Evolutionary conservation across 2,888 invertebrate species (phyloP).

Genomic region (Chymomyza caudatula): DNA sequence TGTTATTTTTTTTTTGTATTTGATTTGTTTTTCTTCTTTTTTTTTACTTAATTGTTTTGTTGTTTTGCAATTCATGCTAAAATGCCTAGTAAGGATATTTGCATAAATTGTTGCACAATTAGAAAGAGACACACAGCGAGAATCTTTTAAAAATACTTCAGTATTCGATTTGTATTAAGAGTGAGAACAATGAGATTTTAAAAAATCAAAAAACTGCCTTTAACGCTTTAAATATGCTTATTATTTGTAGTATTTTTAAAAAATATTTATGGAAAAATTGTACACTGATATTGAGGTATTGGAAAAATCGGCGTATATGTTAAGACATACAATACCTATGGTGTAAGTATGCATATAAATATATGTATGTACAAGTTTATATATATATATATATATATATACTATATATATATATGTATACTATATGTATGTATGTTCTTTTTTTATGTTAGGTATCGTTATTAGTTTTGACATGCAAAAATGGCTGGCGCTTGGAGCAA

Average conservation of each 20-base stretch:
- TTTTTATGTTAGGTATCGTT: slow-evolving; percentile 15
- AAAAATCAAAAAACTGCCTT: slow-evolving; percentile 48
- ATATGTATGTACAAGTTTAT: slow-evolving; percentile 36
- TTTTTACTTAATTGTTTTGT: slow-evolving; percentile 3
- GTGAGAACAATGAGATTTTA: slow-evolving; percentile 67
- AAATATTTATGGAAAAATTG: slow-evolving; percentile 54
- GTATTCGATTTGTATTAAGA: not conserved
- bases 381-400: slow-evolving; percentile 8
- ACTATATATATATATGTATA: not conserved
- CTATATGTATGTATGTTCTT: slow-evolving; percentile 32
- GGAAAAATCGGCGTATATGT: slow-evolving; percentile 69
- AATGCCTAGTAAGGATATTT: slow-evolving; percentile 44
- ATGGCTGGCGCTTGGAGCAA: slow-evolving; percentile 35
- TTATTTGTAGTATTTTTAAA: slow-evolving; percentile 10
- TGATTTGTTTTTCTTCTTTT: not conserved
- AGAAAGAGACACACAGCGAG: slow-evolving; percentile 43
- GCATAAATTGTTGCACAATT: slow-evolving; percentile 21
- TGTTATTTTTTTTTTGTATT: not conserved
- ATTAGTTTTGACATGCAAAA: slow-evolving; percentile 66
- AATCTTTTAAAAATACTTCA: slow-evolving; percentile 20
- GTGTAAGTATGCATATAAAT: slow-evolving; percentile 37
- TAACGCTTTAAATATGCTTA: slow-evolving; percentile 1
- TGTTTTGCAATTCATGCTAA: slow-evolving; percentile 24
- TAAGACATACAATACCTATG: slow-evolving; percentile 22
- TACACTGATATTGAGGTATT: slow-evolving; percentile 71